Base-by-base conservation (phyloP, 2,113 vertebrate species). In the Nycticorax nycticorax region DNA sequence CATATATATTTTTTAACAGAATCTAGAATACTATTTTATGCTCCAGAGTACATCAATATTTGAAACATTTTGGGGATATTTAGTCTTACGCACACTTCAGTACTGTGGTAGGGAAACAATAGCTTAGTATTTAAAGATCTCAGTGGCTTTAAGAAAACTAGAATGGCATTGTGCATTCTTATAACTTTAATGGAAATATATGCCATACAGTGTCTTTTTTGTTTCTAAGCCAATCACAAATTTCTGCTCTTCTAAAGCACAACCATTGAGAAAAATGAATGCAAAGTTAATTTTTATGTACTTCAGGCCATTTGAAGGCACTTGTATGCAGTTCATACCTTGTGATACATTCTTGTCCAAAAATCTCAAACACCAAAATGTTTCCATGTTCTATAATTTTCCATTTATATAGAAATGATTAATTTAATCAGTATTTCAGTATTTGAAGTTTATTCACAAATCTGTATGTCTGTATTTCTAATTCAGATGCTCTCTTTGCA, bases 21-120 rank as follows among this genome's bases (percentile, higher is more conserved):
- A 66, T 66, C 12, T 79, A 24, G 47, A 71, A 22, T 50, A 30
- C 18, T 71, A 8, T 33, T 63, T 64, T 74, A 19, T 71, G 32
- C 32, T 75, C 6, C 28, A 62, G 41, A 75, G 21, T 45, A 18
- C 24, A 76, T 45, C 21, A 71, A 15, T 15, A 26, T 75, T 47
- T 50, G 30, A 60, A 56, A 35, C 68, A 23, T 52, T 83, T 62
- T 69, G 37, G 32, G 52, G 14, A 30, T 83, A 18, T 41, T 79
- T 30, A 56, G 5, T 63, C 13, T 53, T 26, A 26, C 0, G 4
- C 14, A n/a, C 1, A 1, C n/a, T 93, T 85, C 39, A 39, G 3
- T 71, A 48, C 52, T n/a, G 20, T 60, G 20, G 9, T 56, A 41
- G 35, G 43, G 27, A 79, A 26, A 35, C 26, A 68, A 0, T 32